Percentiles rank a stretch among this genome's conserved stretches.
Evolutionary conservation across 2,113 vertebrate genomes (phyloP).

Genomic region (Cheirogaleus medius): DNA sequence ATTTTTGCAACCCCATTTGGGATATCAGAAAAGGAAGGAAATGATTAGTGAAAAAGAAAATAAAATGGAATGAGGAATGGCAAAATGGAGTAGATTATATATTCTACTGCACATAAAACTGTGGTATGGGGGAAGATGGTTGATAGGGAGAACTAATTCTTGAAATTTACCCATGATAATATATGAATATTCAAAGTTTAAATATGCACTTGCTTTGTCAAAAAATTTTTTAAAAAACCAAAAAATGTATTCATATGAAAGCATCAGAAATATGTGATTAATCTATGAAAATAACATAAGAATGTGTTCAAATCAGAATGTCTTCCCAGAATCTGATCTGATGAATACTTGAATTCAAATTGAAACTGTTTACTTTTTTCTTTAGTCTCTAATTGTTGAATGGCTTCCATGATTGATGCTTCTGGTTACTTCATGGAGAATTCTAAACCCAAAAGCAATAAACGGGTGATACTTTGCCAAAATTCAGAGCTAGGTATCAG

Average conservation of each 20-base stretch:
- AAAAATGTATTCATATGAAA: not conserved
- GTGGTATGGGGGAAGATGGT: not conserved
- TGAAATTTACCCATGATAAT: not conserved
- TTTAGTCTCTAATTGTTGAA: not conserved
- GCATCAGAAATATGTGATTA: not conserved
- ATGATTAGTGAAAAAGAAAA: slow-evolving; percentile 45
- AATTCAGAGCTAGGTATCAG: not conserved
- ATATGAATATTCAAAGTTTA: not conserved
- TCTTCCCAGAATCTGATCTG: not conserved
- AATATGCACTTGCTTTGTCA: not conserved
- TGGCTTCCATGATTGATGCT: not conserved
- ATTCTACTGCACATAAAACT: slow-evolving; percentile 59
- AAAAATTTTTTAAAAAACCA: not conserved
- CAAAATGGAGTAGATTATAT: slow-evolving; percentile 59
- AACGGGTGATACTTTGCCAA: not conserved
- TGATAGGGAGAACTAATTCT: not conserved
- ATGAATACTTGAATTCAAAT: not conserved
- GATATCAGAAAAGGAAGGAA: slow-evolving; percentile 17
- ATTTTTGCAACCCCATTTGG: slow-evolving; percentile 74
- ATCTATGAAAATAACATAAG: not conserved
- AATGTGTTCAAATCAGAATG: not conserved
- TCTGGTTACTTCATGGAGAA: not conserved
- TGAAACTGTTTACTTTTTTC: not conserved
- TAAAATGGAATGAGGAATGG: not conserved
- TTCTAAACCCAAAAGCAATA: not conserved